These are phyloP conservation scores for Calosoma granatense DNA, from an alignment of 1,140 invertebrate species.

Conservation along the genomic window DNA sequence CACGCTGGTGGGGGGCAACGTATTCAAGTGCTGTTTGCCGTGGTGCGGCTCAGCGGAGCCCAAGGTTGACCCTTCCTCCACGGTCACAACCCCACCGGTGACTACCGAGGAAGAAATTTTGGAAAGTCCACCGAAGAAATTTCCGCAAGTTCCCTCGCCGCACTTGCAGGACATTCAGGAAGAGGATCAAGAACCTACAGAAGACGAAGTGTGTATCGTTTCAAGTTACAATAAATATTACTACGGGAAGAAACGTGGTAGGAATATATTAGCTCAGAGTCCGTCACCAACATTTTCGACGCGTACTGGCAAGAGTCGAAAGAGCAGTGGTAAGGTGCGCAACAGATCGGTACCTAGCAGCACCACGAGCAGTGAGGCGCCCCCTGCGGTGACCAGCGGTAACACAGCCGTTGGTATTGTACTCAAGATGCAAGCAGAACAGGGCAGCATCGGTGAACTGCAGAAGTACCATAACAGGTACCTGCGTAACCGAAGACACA, in stretches of 20 bases:
- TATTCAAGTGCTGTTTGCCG: slow-evolving; percentile 36
- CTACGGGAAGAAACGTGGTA: slow-evolving; percentile 23
- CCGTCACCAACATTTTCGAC: slow-evolving; percentile 31
- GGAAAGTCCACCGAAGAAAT: slow-evolving; percentile 17
- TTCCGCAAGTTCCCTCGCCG: slow-evolving; percentile 22
- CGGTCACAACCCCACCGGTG: slow-evolving; percentile 18
- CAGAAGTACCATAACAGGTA: slow-evolving; percentile 76
- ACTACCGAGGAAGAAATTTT: not conserved
- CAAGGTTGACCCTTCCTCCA: slow-evolving; percentile 26
- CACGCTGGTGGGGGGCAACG: slow-evolving; percentile 31
- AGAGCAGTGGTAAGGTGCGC: slow-evolving; percentile 18
- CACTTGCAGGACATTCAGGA: slow-evolving; percentile 32
- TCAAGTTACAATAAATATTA: slow-evolving; percentile 9
- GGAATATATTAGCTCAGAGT: slow-evolving; percentile 23
- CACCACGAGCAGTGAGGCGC: slow-evolving; percentile 23
- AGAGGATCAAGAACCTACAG: slow-evolving; percentile 24
- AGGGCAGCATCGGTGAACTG: slow-evolving; percentile 75
- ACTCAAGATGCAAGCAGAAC: slow-evolving; percentile 76
- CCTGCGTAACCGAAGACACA: slow-evolving; percentile 71
- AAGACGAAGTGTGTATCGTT: slow-evolving; percentile 9
- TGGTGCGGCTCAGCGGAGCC: slow-evolving; percentile 33
- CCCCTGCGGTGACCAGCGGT: slow-evolving; percentile 15
- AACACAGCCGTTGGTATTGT: slow-evolving; percentile 27
- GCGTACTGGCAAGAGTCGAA: slow-evolving; percentile 21
- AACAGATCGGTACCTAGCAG: slow-evolving; percentile 23